Conservation (phyloP, 1,140 invertebrate species). For the Lepidurus packardi region DNA sequence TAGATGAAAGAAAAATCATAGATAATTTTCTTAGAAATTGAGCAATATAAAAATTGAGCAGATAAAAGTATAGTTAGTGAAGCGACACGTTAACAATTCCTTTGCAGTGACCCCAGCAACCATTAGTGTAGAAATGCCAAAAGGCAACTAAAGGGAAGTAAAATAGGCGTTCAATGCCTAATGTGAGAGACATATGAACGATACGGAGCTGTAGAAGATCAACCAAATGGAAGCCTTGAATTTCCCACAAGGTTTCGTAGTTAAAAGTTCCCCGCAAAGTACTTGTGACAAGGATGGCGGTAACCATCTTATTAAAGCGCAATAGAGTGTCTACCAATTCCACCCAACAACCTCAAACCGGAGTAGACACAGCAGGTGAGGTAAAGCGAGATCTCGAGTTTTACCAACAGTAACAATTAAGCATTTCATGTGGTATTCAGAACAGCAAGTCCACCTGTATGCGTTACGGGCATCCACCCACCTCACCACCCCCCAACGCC, state of each 20-base stretch:
- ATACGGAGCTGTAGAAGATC: not conserved
- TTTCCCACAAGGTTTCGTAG: not conserved
- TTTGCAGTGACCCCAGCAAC: too few species aligned
- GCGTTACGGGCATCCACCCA: not conserved
- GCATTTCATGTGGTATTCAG: not conserved
- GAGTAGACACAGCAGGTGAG: not conserved
- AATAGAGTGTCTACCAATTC: not conserved
- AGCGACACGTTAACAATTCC: too few species aligned
- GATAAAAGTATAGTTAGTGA: too few species aligned
- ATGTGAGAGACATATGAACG: too few species aligned
- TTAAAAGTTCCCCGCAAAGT: not conserved
- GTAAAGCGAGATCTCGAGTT: not conserved
- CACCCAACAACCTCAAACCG: not conserved
- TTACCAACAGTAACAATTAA: not conserved
- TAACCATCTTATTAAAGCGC: not conserved
- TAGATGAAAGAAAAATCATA: not conserved
- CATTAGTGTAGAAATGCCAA: too few species aligned
- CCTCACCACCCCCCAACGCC: not conserved
- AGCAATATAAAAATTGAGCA: too few species aligned
- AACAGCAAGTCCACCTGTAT: not conserved
- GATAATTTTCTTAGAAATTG: not conserved
- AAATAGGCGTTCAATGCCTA: too few species aligned
- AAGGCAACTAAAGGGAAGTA: too few species aligned
- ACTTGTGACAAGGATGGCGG: not conserved
- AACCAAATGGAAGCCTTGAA: not conserved